Evolutionary conservation across 2,888 invertebrate species (phyloP), one percentile per base, ranked within the genome.

Genomic region (Plebejus argus): DNA sequence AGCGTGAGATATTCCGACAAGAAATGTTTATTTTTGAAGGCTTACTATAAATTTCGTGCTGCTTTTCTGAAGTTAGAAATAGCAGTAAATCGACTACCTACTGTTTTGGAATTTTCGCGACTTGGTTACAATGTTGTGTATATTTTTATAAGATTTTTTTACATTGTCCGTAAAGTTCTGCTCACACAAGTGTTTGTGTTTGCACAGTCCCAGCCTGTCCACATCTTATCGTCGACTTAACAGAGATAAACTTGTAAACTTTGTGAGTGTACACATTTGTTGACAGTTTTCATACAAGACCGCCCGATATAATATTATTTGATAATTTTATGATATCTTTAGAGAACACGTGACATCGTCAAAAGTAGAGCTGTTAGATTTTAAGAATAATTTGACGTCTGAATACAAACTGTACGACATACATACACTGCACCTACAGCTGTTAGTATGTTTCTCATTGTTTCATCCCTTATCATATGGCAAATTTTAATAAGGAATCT

Each of bases 161-260:
- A 53, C 53, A 18, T 53, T 1, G 53, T 53, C 45, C 18, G 53
- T 53, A 15, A 18, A 18, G 15, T 53, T 15, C 18, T 15, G 53
- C 18, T 53, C 58, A 20, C 58, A 58, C 58, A 58, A 58, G n/a
- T 15, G 53, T 53, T 53, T 20, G 23, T 66, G 66, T 66, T 66
- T 66, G 66, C 53, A 18, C 53, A 53, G 53, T 15, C 20, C 61
- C 23, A 61, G 61, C 61, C 23, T 61, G 61, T 28, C 66, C 66
- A 28, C 66, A 10, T 23, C 28, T 66, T 66, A 66, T 66, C 66
- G 3, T 12, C 23, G 66, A 66, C 28, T 61, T 61, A 23, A 61
- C 61, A 23, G 23, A 61, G 23, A 61, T 61, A 23, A 61, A 61
- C 61, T 28, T 28, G 66, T 66, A 66, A 66, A 66, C 28, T 66